A percentile compares a stretch with the other conserved stretches of the same genome.
Evolutionary conservation across 2,888 invertebrate species (phyloP).

Genomic region (Stenodera caucasica): DNA sequence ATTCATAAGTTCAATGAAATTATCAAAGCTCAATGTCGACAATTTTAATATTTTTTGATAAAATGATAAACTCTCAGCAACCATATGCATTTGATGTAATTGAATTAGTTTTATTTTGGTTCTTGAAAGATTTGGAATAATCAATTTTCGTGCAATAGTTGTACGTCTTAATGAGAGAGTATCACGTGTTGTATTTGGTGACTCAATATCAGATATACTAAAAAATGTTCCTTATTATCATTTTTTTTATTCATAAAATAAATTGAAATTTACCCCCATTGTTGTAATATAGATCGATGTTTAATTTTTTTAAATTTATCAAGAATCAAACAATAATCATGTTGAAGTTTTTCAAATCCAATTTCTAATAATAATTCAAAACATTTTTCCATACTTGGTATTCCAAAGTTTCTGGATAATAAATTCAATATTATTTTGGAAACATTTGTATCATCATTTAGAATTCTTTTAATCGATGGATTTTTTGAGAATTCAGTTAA

Average conservation of each 20-base stretch:
- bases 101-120: not conserved
- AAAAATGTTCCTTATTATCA: no score
- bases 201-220: no score
- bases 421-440: not conserved
- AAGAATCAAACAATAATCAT: not conserved
- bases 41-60: not conserved
- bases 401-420: not conserved
- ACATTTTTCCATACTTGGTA: not conserved
- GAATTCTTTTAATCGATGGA: not conserved
- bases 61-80: conserved; percentile 1
- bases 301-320: not conserved
- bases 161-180: not conserved
- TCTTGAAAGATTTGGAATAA: not conserved
- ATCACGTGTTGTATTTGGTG: not conserved
- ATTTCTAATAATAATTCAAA: not conserved
- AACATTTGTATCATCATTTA: not conserved
- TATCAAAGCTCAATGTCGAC: not conserved
- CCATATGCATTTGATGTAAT: not conserved
- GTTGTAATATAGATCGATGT: not conserved
- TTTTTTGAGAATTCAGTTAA: not conserved
- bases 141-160: not conserved
- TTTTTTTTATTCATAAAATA: no score
- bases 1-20: not conserved
- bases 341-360: conserved; percentile 1
- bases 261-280: no score